Evolutionary conservation across 2,797 vertebrate genomes (phyloP).

Genomic region (Microcaecilia unicolor): DNA sequence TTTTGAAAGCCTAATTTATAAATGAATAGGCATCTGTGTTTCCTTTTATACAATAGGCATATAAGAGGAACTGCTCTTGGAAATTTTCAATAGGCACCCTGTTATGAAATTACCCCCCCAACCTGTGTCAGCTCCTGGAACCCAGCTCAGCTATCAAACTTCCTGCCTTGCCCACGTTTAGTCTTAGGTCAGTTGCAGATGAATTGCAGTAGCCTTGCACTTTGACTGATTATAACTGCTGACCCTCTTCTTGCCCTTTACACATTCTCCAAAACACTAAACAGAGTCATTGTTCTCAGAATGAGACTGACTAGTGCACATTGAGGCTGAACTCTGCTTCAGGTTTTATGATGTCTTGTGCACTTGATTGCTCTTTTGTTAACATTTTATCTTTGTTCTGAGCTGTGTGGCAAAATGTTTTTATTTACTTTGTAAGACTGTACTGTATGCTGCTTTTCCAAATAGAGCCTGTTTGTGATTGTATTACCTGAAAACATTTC

Average conservation of each 20-base stretch:
- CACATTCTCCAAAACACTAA: background rate
- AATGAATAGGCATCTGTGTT: no score
- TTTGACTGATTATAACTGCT: no score
- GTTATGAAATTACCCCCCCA: no score
- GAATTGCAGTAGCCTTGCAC: no score
- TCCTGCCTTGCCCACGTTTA: no score
- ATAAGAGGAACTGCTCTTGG: no score
- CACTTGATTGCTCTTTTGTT: background rate
- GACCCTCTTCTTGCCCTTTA: background rate
- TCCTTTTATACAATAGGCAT: no score
- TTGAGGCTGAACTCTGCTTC: constrained; percentile 9
- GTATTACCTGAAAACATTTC: constrained; percentile 10
- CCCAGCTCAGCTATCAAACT: no score
- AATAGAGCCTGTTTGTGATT: constrained; percentile 27
- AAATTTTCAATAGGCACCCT: no score
- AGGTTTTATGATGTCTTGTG: constrained; percentile 12
- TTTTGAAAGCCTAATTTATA: no score
- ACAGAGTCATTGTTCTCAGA: constrained; percentile 46
- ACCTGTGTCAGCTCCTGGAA: no score
- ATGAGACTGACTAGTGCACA: constrained; percentile 22
- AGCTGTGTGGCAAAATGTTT: constrained; percentile 29
- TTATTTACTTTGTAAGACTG: constrained; percentile 13
- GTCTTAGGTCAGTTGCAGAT: no score
- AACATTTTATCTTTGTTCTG: constrained; percentile 13
- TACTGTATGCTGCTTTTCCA: constrained; percentile 25